Evolutionary conservation across 1,140 invertebrate species (phyloP).

Genomic region (Thereuonema tuberculata): DNA sequence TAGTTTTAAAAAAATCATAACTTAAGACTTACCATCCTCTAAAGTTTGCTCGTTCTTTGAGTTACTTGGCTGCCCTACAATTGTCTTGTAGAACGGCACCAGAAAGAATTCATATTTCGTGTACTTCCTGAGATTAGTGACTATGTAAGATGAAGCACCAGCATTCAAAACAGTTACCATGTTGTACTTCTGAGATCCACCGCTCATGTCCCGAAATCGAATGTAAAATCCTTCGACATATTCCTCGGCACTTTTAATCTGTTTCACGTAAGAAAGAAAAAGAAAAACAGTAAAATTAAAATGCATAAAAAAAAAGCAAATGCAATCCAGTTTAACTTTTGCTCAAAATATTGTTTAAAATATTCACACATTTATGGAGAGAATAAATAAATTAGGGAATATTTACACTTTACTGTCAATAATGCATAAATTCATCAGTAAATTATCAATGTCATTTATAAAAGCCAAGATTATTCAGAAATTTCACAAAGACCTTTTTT

Average conservation of each 20-base stretch:
- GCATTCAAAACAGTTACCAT: constrained; percentile 37
- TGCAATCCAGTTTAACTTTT: constrained; percentile 6
- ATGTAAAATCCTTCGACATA: constrained; percentile 80
- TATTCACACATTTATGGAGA: background rate
- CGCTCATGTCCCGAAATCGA: constrained; percentile 59
- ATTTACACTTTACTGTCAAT: no score
- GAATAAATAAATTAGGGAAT: no score
- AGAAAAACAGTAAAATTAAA: background rate
- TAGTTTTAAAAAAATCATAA: no score
- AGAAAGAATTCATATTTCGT: constrained; percentile 78
- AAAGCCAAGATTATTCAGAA: no score
- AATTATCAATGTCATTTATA: no score
- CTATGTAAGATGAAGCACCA: constrained; percentile 38
- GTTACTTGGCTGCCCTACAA: constrained; percentile 59
- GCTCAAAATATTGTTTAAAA: background rate
- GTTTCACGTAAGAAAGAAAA: no score
- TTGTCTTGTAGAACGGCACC: constrained; percentile 68
- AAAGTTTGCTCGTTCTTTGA: constrained; percentile 33
- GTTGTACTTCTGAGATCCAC: constrained; percentile 43
- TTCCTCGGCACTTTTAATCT: constrained; percentile 28
- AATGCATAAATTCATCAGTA: no score
- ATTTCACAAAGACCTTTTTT: no score
- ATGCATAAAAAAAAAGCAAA: background rate
- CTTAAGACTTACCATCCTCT: constrained; percentile 31
- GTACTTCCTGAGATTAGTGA: constrained; percentile 61